Base-by-base conservation (phyloP, 2,113 vertebrate species). In the Halichoerus grypus region DNA sequence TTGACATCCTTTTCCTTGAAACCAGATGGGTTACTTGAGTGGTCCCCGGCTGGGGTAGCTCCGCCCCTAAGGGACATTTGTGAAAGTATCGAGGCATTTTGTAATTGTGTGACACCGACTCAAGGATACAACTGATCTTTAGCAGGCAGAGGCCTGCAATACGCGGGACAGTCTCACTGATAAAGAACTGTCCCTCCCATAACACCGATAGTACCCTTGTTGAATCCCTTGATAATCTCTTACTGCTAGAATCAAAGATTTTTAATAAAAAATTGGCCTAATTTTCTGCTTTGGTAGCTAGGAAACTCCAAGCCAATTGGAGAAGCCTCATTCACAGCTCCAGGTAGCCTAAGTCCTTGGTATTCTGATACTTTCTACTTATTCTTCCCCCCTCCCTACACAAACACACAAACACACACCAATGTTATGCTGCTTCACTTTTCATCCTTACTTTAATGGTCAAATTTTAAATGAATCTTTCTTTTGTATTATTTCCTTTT, bases 201-300 rank as follows among this genome's bases (percentile, higher is more conserved):
- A 67, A 82, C 1, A 28, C 14, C 51, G n/a, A 13, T 1, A 3
- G 8, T 2, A 1, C 2, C 19, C 21, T n/a, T n/a, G 39, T 76
- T 82, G 24, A 33, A 88, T 55, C 49, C 14, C 18, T 46, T 55
- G 26, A 83, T 46, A 57, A 74, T 26, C 36, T 93, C 83, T 93
- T 77, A 88, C 24, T 61, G 28, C 63, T 31, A 71, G 76, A 19
- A 65, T 88, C n/a, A 83, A 88, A 84, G 19, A 28, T 61, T 49
- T 65, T 61, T 33, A 42, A 67, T 33, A 0, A 89, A 95, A 96
- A 88, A 69, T 39, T 46, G 61, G 5, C 77, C 36, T 42, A 74
- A 86, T 69, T 93, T 93, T 94, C 65, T 94, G 69, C 51, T 92
- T 87, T 90, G 42, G 67, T 81, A 46, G 36, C 51, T 93, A 65